phyloP scores from a whole-genome alignment of 2,888 invertebrate genomes.

The Elysia crispata region DNA sequence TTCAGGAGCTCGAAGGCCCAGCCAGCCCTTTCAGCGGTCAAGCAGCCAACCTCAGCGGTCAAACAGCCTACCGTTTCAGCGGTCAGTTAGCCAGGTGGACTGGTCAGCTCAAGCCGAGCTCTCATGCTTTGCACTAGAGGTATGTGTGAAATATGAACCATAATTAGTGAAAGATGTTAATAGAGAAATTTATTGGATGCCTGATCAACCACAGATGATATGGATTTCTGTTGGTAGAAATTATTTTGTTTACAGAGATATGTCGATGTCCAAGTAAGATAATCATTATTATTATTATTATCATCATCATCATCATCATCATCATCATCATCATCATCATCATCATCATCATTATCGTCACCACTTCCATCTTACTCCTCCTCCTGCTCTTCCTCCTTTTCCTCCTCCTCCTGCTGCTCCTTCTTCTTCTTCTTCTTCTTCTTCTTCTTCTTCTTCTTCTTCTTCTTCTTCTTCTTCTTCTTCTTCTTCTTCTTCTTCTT shows the following conservation, averaged over 20 bases:
- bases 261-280: too few species aligned
- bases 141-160: background rate
- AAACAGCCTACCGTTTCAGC: too few species aligned
- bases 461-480: background rate
- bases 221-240: too few species aligned
- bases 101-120: too few species aligned
- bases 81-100: too few species aligned
- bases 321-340: conserved; percentile 27
- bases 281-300: background rate
- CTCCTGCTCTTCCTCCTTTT: too few species aligned
- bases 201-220: background rate
- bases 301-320: conserved; percentile 21
- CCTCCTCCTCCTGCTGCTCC: background rate
- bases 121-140: background rate
- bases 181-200: background rate
- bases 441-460: background rate
- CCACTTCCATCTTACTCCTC: too few species aligned
- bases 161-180: background rate
- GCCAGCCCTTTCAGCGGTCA: too few species aligned
- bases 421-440: conserved; percentile 11
- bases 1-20: too few species aligned
- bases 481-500: too few species aligned
- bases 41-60: too few species aligned
- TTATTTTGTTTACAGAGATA: too few species aligned
- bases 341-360: background rate